Evolutionary conservation across 2,797 vertebrate genomes (phyloP).

Genomic region (Chiloscyllium punctatum): DNA sequence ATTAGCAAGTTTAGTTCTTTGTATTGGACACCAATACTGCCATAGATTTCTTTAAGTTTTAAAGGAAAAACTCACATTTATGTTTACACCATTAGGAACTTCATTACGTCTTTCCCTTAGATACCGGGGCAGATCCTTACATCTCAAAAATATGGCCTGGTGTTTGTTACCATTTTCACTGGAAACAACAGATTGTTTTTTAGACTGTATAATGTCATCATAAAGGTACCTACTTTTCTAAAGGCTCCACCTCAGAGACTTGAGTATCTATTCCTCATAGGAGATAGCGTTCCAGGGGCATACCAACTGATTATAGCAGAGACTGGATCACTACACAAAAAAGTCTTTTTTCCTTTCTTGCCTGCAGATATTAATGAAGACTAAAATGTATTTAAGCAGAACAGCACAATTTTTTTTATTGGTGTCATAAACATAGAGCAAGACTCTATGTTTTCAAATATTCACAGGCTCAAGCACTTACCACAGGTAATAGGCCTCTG

Average conservation of each 20-base stretch:
- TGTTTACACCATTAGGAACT: not conserved
- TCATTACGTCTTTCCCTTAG: not conserved
- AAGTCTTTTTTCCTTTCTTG: not conserved
- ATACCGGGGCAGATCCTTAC: not conserved
- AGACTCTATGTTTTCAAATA: not conserved
- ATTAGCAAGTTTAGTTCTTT: not conserved
- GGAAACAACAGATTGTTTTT: not conserved
- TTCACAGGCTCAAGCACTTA: slow-evolving; percentile 3
- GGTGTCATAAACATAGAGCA: not conserved
- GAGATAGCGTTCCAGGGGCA: not conserved
- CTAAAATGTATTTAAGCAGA: not conserved
- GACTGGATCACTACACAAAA: not conserved
- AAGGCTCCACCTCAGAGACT: not conserved
- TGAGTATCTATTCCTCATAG: not conserved
- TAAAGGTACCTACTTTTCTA: not conserved
- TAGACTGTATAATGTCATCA: not conserved
- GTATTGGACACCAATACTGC: not conserved
- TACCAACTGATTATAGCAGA: not conserved
- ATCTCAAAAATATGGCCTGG: not conserved
- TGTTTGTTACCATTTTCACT: not conserved
- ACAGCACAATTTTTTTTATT: not conserved
- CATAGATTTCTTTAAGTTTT: not conserved
- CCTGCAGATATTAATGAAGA: not conserved
- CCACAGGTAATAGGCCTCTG: slow-evolving; percentile 21
- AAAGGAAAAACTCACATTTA: not conserved